These are phyloP conservation scores for Orthonevra nobilis DNA, from an alignment of 2,888 invertebrate species.

Conservation along the genomic window DNA sequence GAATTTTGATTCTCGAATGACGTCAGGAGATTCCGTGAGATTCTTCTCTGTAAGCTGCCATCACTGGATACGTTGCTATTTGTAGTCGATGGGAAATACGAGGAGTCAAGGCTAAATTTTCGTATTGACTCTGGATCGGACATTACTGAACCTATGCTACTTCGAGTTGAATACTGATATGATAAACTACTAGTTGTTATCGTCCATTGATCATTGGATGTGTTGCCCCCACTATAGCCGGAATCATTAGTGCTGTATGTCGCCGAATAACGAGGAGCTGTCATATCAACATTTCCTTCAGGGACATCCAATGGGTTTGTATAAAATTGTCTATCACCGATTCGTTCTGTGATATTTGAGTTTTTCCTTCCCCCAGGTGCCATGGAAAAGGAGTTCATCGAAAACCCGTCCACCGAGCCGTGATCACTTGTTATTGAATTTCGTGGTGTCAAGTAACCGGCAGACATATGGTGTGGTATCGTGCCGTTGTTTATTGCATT, in stretches of 20 bases:
- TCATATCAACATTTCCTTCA: constrained; percentile 61
- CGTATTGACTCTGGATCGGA: constrained; percentile 77
- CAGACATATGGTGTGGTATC: constrained; percentile 39
- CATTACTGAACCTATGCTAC: constrained; percentile 79
- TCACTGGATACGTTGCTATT: constrained; percentile 81
- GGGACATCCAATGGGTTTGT: constrained; percentile 79
- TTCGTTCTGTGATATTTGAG: constrained; percentile 72
- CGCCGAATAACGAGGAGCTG: constrained; percentile 75
- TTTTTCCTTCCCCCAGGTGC: constrained; percentile 75
- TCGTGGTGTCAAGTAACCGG: constrained; percentile 74
- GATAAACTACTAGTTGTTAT: constrained; percentile 72
- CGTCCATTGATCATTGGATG: constrained; percentile 78
- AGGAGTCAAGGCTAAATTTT: constrained; percentile 77
- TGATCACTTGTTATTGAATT: constrained; percentile 78
- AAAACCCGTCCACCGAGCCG: constrained; percentile 78
- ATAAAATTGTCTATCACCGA: constrained; percentile 68
- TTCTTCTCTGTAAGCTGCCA: constrained; percentile 83
- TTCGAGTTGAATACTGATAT: constrained; percentile 79
- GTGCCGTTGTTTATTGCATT: constrained; percentile 52
- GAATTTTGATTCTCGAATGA: constrained; percentile 80
- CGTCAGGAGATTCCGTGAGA: constrained; percentile 82
- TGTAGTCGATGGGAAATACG: constrained; percentile 76
- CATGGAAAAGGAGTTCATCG: constrained; percentile 79
- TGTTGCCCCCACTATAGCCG: constrained; percentile 76
- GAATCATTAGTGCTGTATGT: constrained; percentile 79